Evolutionary conservation across 2,888 invertebrate genomes (phyloP), one percentile per base, ranked within the genome.

Genomic region (Phasia obesa): DNA sequence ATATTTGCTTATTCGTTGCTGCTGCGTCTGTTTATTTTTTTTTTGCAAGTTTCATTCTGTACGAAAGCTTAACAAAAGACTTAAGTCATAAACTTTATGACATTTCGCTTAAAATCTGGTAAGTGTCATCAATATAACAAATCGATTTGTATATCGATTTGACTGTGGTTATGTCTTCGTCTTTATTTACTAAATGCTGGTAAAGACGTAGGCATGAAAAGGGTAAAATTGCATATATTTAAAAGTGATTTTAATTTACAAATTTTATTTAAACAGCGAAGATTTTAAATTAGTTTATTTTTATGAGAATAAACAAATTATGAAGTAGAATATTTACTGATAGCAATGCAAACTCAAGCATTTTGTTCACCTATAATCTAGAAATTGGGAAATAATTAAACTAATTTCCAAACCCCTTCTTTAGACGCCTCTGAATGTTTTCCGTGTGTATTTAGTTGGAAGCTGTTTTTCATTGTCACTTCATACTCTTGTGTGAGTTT

Each of bases 41-140:
- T 44, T 19, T 21, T 17, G 11, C 17, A 7, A 49, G 35, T 70
- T 74, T 76, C 65, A 35, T 53, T 44, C 74, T 73, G 79, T 70
- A 55, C 74, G 53, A 74, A 75, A 75, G 84, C 76, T 86, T 86
- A 88, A 89, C 90, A 89, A 89, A 89, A 89, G 90, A 88, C 89
- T 89, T 90, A 89, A 89, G 89, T 90, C 89, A 90, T 89, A 89
- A 89, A 89, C 87, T 90, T 89, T 90, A 89, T 89, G 90, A 90
- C 88, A 89, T 88, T 89, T 88, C 86, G 88, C 89, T 87, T 87
- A 82, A 85, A 79, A 81, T 78, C 84, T 88, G 88, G 81, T 87
- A 86, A 89, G 87, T 88, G 89, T 90, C 89, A 89, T 89, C 90
- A 90, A 90, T 88, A 89, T 88, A 88, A 89, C 90, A 89, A 89